These are phyloP conservation scores for Electrophaes corylata DNA, from an alignment of 2,888 invertebrate species.

Conservation along the genomic window DNA sequence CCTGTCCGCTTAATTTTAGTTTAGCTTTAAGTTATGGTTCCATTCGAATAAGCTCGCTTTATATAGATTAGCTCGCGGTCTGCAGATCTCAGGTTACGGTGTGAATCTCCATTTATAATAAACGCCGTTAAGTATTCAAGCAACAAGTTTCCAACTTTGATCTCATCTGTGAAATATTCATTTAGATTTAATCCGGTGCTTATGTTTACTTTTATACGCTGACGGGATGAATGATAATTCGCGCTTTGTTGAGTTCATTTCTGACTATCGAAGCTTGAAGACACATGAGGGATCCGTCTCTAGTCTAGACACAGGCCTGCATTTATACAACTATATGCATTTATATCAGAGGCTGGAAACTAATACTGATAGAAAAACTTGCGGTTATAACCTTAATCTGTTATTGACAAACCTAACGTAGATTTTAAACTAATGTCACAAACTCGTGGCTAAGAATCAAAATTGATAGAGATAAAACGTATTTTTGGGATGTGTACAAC, in stretches of 20 bases:
- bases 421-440: conserved; percentile 7
- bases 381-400: conserved; percentile 1
- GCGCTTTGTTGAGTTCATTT: conserved; percentile 18
- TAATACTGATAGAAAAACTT: background rate
- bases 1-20: conserved; percentile 41
- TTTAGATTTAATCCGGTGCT: conserved; percentile 61
- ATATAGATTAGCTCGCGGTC: conserved; percentile 39
- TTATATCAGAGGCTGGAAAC: conserved; percentile 35
- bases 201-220: conserved; percentile 42
- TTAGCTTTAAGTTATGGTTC: conserved; percentile 54
- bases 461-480: conserved; percentile 34
- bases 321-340: conserved; percentile 46
- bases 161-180: conserved; percentile 61
- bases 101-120: conserved; percentile 41
- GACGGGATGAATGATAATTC: conserved; percentile 17
- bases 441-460: conserved; percentile 18
- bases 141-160: conserved; percentile 63
- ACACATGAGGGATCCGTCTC: background rate
- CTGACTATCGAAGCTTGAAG: conserved; percentile 1
- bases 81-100: conserved; percentile 52
- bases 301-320: conserved; percentile 33
- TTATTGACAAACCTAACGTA: conserved; percentile 11
- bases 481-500: conserved; percentile 65
- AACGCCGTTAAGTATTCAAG: conserved; percentile 22
- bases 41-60: conserved; percentile 40